Evolutionary conservation across 1,140 invertebrate species (phyloP).

Genomic region (Bradynema listronoti): DNA sequence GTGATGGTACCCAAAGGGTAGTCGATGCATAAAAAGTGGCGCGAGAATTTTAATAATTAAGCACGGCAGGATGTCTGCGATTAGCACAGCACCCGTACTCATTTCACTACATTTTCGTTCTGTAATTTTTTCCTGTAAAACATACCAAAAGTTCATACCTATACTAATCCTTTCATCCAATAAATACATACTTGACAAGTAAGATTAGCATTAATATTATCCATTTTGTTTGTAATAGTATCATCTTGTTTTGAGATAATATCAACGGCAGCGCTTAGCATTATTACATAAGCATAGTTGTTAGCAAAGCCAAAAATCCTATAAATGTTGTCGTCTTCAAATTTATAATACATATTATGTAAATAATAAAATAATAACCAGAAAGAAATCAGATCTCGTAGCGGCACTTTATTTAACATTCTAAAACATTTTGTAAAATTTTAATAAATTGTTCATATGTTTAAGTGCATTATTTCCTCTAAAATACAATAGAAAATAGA

Average conservation of each 20-base stretch:
- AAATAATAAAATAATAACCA: constrained; percentile 1
- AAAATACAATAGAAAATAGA: no score
- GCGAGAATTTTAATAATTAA: constrained; percentile 33
- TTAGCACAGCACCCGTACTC: constrained; percentile 32
- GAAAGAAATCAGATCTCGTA: neutral
- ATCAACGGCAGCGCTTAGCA: constrained; percentile 6
- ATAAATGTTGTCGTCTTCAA: no score
- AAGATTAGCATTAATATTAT: neutral
- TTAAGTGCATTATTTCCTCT: no score
- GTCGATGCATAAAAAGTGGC: constrained; percentile 44
- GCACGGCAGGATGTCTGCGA: constrained; percentile 41
- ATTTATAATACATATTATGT: no score
- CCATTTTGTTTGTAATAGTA: neutral
- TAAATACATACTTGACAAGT: neutral
- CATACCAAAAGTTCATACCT: neutral
- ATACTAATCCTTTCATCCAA: neutral
- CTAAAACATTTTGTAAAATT: no score
- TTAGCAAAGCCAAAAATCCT: constrained; percentile 15
- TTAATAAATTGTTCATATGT: no score
- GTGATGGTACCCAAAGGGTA: constrained; percentile 17
- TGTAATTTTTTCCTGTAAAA: constrained; percentile 7
- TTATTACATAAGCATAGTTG: constrained; percentile 15
- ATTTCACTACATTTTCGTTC: constrained; percentile 10
- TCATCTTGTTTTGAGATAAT: constrained; percentile 7
- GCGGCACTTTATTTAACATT: neutral